phyloP scores from a whole-genome alignment of 2,888 invertebrate species.

The Acleris emargana region DNA sequence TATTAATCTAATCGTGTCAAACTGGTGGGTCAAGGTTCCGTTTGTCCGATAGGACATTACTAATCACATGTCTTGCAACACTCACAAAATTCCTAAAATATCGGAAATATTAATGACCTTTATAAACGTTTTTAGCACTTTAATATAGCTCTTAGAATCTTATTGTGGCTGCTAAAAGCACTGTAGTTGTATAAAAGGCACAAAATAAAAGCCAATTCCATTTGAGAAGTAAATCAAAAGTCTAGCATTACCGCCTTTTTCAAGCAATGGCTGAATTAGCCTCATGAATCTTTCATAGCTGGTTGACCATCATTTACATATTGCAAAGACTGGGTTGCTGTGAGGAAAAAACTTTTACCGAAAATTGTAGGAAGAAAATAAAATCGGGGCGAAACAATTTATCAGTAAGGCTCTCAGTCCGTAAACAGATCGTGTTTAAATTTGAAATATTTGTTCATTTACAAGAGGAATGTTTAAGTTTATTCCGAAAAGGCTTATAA shows the following conservation, averaged over 20 bases:
- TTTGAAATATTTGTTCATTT: neutral
- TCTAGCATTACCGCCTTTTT: slow-evolving; percentile 48
- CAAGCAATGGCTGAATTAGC: slow-evolving; percentile 42
- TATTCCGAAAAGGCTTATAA: neutral
- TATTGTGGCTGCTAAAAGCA: too few relatives aligned
- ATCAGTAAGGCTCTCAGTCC: neutral
- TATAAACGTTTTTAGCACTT: too few relatives aligned
- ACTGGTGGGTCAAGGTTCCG: too few relatives aligned
- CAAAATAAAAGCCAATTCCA: too few relatives aligned
- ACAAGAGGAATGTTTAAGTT: neutral
- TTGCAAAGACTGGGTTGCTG: slow-evolving; percentile 36
- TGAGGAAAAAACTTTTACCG: slow-evolving; percentile 23
- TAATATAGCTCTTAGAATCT: too few relatives aligned
- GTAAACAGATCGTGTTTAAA: slow-evolving; percentile 4
- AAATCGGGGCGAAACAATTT: slow-evolving; percentile 16
- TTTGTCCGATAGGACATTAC: too few relatives aligned
- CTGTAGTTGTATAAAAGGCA: too few relatives aligned
- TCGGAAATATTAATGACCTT: neutral
- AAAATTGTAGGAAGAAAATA: slow-evolving; percentile 25
- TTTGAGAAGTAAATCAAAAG: slow-evolving; percentile 37
- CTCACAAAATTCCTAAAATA: neutral
- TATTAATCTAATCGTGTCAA: too few relatives aligned
- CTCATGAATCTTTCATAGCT: slow-evolving; percentile 63
- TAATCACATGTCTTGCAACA: too few relatives aligned
- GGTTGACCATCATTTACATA: slow-evolving; percentile 55